These are phyloP conservation scores for Teleiodes luculella DNA, from an alignment of 2,888 invertebrate genomes.

Conservation along the genomic window DNA sequence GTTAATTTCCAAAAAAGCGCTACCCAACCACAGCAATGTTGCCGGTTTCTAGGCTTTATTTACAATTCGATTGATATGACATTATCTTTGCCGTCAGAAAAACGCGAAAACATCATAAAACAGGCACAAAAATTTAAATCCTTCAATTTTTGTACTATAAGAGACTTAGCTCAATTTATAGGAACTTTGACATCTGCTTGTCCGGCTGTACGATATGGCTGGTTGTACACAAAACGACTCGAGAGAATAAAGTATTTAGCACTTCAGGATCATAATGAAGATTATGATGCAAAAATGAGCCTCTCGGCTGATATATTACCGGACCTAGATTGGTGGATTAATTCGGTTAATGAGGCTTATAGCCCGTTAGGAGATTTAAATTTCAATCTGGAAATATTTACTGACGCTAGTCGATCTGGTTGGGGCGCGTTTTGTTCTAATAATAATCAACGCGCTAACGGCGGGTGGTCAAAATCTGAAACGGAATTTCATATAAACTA, in stretches of 20 bases:
- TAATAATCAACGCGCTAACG: background rate
- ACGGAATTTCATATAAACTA: conserved; percentile 11
- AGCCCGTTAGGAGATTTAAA: background rate
- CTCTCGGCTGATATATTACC: background rate
- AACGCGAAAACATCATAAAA: background rate
- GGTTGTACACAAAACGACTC: background rate
- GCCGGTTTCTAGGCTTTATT: background rate
- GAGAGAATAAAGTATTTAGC: background rate
- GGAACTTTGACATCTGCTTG: background rate
- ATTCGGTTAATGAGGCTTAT: background rate
- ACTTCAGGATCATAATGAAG: background rate
- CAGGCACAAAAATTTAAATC: background rate
- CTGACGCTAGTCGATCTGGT: conserved; percentile 1
- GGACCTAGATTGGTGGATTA: background rate
- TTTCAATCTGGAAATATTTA: background rate
- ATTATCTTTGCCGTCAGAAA: background rate
- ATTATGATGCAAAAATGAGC: background rate
- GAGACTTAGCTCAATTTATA: background rate
- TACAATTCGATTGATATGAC: background rate
- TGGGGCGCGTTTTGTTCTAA: background rate
- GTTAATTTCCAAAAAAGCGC: background rate
- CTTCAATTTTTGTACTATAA: background rate
- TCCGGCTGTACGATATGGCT: background rate
- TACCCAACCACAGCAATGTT: background rate
- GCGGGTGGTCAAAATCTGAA: conserved; percentile 2